Evolutionary conservation across 2,888 invertebrate genomes (phyloP).

Genomic region (Rhingia rostrata): DNA sequence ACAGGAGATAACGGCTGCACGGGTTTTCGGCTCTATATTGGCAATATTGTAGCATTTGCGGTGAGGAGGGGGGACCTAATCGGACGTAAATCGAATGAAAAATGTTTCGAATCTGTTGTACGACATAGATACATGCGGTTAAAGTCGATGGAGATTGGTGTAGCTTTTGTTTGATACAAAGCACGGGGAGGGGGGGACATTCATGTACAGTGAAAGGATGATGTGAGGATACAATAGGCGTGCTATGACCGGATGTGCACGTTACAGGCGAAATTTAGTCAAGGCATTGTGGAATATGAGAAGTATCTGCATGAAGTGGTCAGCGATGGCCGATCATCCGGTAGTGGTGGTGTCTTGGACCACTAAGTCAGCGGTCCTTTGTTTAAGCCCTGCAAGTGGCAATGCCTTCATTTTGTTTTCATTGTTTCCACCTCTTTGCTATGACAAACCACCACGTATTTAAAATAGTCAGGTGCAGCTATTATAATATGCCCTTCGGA

Average conservation of each 20-base stretch:
- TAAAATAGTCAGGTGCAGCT: too few species aligned
- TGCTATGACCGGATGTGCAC: constrained; percentile 22
- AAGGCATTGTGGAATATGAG: too few species aligned
- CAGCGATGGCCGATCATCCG: too few species aligned
- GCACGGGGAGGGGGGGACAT: neutral
- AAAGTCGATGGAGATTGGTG: constrained; percentile 61
- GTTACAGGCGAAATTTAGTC: constrained; percentile 11
- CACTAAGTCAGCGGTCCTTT: too few species aligned
- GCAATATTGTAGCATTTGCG: neutral
- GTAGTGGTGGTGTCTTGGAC: too few species aligned
- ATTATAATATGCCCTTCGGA: too few species aligned
- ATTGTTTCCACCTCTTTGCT: too few species aligned
- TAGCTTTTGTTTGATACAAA: constrained; percentile 28
- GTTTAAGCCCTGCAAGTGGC: too few species aligned
- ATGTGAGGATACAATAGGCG: constrained; percentile 66
- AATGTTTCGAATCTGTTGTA: constrained; percentile 72
- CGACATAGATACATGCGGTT: constrained; percentile 73
- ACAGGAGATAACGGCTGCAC: constrained; percentile 65
- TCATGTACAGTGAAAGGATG: constrained; percentile 33
- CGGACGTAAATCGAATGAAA: constrained; percentile 73
- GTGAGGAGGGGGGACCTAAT: constrained; percentile 44
- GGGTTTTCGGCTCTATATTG: constrained; percentile 38
- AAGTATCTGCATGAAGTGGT: too few species aligned
- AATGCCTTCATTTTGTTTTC: too few species aligned
- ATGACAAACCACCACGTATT: too few species aligned